Conservation (phyloP, 2,888 invertebrate genomes). For the Leptothorax acervorum region DNA sequence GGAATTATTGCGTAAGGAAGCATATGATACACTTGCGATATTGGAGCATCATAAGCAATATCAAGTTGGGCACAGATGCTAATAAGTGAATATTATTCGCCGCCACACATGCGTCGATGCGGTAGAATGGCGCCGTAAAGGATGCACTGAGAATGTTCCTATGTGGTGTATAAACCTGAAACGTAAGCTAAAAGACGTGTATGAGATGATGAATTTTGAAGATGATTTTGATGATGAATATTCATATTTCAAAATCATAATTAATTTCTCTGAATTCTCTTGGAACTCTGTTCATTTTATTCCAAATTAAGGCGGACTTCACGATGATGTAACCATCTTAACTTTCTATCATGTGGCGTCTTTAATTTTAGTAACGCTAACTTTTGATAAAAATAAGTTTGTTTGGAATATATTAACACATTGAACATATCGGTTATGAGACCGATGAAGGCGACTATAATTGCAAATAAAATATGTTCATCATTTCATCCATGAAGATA, state of each 20-base stretch:
- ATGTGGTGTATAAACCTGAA: not conserved
- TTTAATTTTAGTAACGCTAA: slow-evolving; percentile 9
- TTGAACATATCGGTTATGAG: not conserved
- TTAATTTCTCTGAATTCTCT: slow-evolving; percentile 12
- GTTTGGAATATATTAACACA: not conserved
- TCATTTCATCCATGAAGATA: slow-evolving; percentile 21
- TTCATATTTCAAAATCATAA: slow-evolving; percentile 45
- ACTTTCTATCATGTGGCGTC: not conserved
- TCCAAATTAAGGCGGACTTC: not conserved
- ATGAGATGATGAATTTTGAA: not conserved
- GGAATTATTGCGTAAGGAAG: slow-evolving; percentile 13
- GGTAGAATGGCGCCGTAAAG: slow-evolving; percentile 16
- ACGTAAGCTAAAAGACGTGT: not conserved
- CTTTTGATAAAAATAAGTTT: not conserved
- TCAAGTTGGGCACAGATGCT: slow-evolving; percentile 62
- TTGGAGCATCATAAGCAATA: slow-evolving; percentile 40
- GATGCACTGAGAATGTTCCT: slow-evolving; percentile 10
- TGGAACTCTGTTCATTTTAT: not conserved
- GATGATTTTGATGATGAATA: slow-evolving; percentile 24
- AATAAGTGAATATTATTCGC: slow-evolving; percentile 55
- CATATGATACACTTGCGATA: slow-evolving; percentile 7
- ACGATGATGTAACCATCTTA: not conserved
- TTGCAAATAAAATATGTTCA: not conserved
- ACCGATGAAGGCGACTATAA: not conserved
- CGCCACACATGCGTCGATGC: slow-evolving; percentile 17